A percentile compares a stretch with the other conserved stretches of the same genome.
Conservation (phyloP, 2,797 vertebrate genomes). For the Carduelis carduelis region DNA sequence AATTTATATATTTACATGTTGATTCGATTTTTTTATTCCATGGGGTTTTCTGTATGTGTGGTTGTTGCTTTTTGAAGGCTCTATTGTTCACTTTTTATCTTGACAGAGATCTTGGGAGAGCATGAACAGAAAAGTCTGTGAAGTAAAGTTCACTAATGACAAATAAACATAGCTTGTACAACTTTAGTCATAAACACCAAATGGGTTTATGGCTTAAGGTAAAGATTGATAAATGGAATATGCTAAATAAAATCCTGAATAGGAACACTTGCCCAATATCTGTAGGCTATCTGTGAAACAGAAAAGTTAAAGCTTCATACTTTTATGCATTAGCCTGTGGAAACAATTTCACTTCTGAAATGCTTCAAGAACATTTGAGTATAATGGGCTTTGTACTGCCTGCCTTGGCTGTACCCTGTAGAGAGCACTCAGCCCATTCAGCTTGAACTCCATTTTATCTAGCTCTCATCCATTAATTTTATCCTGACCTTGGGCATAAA, state of each 20-base stretch:
- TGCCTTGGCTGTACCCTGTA: constrained; percentile 79
- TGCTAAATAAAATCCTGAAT: constrained; percentile 74
- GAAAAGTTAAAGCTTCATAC: constrained; percentile 66
- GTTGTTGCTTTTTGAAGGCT: background rate
- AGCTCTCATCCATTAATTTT: constrained; percentile 89
- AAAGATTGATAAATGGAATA: constrained; percentile 83
- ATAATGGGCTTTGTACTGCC: constrained; percentile 84
- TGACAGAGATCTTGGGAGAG: background rate
- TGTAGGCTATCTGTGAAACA: constrained; percentile 72
- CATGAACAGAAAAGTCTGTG: background rate
- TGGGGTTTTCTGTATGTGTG: background rate
- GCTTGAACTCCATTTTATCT: constrained; percentile 89
- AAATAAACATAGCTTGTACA: constrained; percentile 48
- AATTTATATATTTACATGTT: background rate
- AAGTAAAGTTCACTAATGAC: constrained; percentile 58
- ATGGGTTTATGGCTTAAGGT: constrained; percentile 83
- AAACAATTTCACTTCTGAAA: constrained; percentile 80
- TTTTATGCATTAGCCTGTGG: constrained; percentile 81
- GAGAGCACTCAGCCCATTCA: constrained; percentile 80
- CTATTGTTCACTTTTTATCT: background rate
- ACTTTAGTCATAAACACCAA: constrained; percentile 62
- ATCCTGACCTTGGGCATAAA: constrained; percentile 84
- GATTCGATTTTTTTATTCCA: background rate
- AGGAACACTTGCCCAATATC: constrained; percentile 53
- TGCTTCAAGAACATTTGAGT: constrained; percentile 79